Base-by-base conservation (phyloP, 2,888 invertebrate species). In the Cataglyphis albicans region DNA sequence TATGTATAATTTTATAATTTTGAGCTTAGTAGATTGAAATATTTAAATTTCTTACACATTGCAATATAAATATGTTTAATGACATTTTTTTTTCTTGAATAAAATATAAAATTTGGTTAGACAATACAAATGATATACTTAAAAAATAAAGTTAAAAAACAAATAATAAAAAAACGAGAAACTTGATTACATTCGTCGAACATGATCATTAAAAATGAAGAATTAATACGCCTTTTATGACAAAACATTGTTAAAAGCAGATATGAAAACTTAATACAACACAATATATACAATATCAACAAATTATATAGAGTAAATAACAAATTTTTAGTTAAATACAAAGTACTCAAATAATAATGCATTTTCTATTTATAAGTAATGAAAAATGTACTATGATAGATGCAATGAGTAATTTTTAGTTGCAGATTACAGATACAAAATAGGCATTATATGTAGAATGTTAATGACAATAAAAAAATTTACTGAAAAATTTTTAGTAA, bases 281-380 rank as follows among this genome's bases (percentile, higher is more conserved):
- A 29, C 6, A 18, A 25, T 55, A 55, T 29, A 67, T 32, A 15
- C 61, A 32, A 29, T 1, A 59, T 44, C 38, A n/a, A 65, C 38
- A 25, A 55, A 38, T 52, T 10, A 15, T 32, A 32, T 32, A 32
- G 21, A 76, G 25, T 55, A 55, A 38, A 5, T 78, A 59, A 68
- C 18, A 75, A 21, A 41, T 9, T 35, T 76, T 38, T 10, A 48
- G 3, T 44, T 59, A 12, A 6, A 21, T n/a, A n/a, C 9, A 29
- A 68, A 29, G 21, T 15, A 70, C 25, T 78, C 32, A 35, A 57
- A 68, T 18, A 18, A 10, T 76, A 15, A 68, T 59, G 55, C 35
- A 35, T 25, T 35, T 67, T 48, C 29, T n/a, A 52, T 25, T 55
- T 68, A 76, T 55, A 41, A 38, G 52, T 64, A 65, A 6, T 67